A percentile compares a stretch with the other conserved stretches of the same genome.
phyloP scores from a whole-genome alignment of 2,113 vertebrate genomes.

The Trochalopteron elliotii region DNA sequence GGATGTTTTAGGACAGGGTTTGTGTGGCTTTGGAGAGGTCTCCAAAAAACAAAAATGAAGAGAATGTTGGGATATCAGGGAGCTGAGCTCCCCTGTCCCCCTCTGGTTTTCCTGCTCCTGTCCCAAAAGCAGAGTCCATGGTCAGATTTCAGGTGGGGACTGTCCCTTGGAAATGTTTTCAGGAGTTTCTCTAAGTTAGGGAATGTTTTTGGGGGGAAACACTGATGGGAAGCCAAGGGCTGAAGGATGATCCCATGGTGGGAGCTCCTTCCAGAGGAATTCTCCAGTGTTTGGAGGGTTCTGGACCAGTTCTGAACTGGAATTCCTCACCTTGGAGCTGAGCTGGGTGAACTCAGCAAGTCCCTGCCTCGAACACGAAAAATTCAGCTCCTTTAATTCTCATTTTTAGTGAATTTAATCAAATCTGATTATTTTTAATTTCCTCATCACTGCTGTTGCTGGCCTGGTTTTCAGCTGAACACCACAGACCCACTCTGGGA shows the following conservation, averaged over 20 bases:
- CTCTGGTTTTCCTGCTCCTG: neutral
- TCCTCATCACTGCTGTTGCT: neutral
- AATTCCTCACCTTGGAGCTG: neutral
- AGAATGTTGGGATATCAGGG: neutral
- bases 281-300: neutral
- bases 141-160: neutral
- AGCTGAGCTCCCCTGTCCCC: neutral
- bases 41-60: neutral
- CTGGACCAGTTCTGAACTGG: neutral
- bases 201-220: neutral
- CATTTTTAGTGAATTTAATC: neutral
- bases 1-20: neutral
- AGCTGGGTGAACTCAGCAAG: neutral
- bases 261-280: accelerated
- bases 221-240: neutral
- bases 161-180: neutral
- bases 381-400: neutral
- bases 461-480: neutral
- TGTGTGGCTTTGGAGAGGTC: slow-evolving; percentile 20
- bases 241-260: neutral
- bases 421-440: neutral
- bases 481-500: neutral
- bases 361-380: neutral
- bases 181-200: accelerated
- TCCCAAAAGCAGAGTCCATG: accelerated